Percentiles rank a stretch among this genome's conserved stretches.
Conservation (phyloP, 2,113 vertebrate genomes). For the Apodemus speciosus region DNA sequence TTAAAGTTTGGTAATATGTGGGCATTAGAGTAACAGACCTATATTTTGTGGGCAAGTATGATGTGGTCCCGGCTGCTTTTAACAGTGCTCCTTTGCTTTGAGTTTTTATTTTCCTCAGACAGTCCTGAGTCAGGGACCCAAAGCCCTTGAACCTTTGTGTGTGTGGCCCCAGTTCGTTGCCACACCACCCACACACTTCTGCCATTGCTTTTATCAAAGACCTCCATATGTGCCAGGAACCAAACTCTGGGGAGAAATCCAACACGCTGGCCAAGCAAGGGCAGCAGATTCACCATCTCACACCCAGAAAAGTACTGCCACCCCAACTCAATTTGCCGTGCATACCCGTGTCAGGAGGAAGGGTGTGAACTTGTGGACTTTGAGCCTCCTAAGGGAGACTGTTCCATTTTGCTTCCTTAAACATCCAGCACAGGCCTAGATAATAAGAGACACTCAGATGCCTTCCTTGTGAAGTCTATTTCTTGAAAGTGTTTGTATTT, state of each 20-base stretch:
- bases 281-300: not conserved
- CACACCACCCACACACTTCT: not conserved
- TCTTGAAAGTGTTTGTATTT: constrained; percentile 11
- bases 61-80: not conserved
- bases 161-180: not conserved
- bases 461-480: not conserved
- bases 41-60: not conserved
- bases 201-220: not conserved
- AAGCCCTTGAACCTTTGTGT: not conserved
- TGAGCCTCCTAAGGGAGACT: not conserved
- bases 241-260: not conserved
- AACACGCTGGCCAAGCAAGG: not conserved
- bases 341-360: not conserved
- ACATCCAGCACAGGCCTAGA: not conserved
- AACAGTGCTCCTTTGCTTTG: not conserved
- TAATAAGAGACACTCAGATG: not conserved
- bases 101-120: not conserved
- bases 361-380: not conserved
- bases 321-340: not conserved
- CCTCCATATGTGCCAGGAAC: not conserved
- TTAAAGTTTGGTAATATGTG: constrained; percentile 17
- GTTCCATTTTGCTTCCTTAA: not conserved
- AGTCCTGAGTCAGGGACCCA: not conserved
- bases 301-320: not conserved
- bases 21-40: not conserved